Evolutionary conservation across 1,140 invertebrate species (phyloP).

Genomic region (Neelides sp.): DNA sequence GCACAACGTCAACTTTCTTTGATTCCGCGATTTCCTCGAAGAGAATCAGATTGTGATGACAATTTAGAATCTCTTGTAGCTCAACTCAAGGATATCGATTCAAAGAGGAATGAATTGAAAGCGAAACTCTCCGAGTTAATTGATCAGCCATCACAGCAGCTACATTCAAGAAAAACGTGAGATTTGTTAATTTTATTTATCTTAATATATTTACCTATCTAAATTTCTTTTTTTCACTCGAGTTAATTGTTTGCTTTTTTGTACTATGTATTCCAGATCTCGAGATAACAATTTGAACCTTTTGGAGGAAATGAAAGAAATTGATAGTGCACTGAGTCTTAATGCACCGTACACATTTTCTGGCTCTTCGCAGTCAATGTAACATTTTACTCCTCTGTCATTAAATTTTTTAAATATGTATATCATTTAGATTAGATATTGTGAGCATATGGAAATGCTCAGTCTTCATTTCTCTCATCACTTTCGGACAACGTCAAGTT

Average conservation of each 20-base stretch:
- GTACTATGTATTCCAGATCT: background rate
- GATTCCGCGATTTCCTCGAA: slow-evolving; percentile 11
- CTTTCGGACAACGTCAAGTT: background rate
- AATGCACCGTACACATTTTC: background rate
- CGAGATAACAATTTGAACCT: background rate
- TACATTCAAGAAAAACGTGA: slow-evolving; percentile 34
- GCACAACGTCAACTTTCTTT: background rate
- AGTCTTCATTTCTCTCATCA: too few species aligned
- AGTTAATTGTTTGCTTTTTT: background rate
- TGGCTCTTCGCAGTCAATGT: too few species aligned
- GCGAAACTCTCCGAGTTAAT: slow-evolving; percentile 70
- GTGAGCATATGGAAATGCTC: too few species aligned
- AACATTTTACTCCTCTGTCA: too few species aligned
- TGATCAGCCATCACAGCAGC: slow-evolving; percentile 64
- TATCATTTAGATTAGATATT: too few species aligned
- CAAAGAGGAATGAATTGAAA: slow-evolving; percentile 79
- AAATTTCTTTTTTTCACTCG: background rate
- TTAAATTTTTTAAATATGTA: too few species aligned
- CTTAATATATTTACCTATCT: background rate
- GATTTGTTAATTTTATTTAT: background rate
- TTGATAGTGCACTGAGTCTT: too few species aligned
- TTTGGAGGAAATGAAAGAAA: too few species aligned
- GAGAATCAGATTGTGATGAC: slow-evolving; percentile 51
- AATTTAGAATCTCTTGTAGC: slow-evolving; percentile 76
- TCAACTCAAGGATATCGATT: slow-evolving; percentile 74